These are phyloP conservation scores for Orgyia antiqua DNA, from an alignment of 2,888 invertebrate species.

Conservation along the genomic window DNA sequence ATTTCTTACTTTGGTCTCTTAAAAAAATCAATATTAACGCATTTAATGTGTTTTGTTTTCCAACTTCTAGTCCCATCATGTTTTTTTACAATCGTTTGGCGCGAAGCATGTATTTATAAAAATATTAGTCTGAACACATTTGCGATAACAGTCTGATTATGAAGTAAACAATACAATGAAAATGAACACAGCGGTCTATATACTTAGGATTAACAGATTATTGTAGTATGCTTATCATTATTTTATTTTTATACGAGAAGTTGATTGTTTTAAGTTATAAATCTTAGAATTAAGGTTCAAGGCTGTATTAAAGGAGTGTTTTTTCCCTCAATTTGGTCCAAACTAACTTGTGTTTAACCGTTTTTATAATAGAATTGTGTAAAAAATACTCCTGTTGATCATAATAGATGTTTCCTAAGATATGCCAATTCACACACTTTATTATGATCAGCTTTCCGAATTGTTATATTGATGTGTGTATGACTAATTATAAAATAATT, in stretches of 20 bases:
- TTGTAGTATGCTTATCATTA: constrained; percentile 51
- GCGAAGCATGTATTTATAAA: constrained; percentile 23
- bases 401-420: constrained; percentile 43
- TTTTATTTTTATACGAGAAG: constrained; percentile 73
- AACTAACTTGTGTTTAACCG: constrained; percentile 37
- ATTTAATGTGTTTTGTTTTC: too few relatives aligned
- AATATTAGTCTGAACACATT: constrained; percentile 16
- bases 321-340: constrained; percentile 45
- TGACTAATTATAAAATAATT: constrained; percentile 71
- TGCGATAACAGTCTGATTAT: constrained; percentile 29
- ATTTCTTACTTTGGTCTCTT: too few relatives aligned
- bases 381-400: constrained; percentile 60
- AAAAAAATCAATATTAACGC: too few relatives aligned
- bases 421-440: constrained; percentile 38
- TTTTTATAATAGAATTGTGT: constrained; percentile 38
- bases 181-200: constrained; percentile 67
- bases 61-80: constrained; percentile 38
- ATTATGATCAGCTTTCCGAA: constrained; percentile 52
- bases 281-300: constrained; percentile 72
- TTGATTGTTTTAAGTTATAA: constrained; percentile 70
- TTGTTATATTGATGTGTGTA: constrained; percentile 70
- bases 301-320: constrained; percentile 75
- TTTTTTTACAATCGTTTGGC: constrained; percentile 25
- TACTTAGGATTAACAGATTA: constrained; percentile 60
- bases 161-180: constrained; percentile 26